Conservation (phyloP, 2,888 invertebrate genomes). For the Pterostichus niger region DNA sequence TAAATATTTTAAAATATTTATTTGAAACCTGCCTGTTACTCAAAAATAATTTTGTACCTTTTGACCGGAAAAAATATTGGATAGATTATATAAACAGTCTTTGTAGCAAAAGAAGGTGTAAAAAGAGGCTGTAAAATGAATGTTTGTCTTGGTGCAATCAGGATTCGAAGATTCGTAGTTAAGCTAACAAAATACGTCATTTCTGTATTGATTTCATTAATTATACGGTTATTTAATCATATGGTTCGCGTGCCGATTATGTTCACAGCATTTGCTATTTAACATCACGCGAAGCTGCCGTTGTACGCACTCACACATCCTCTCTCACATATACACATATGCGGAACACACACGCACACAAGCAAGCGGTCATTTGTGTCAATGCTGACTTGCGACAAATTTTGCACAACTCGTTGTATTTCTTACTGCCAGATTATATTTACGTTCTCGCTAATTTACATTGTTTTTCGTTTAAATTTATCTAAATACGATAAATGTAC, state of each 20-base stretch:
- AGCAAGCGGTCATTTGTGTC: slow-evolving; percentile 33
- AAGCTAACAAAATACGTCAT: slow-evolving; percentile 45
- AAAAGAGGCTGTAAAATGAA: too few species aligned
- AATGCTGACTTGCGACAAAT: slow-evolving; percentile 63
- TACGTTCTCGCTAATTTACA: slow-evolving; percentile 52
- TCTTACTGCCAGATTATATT: slow-evolving; percentile 55
- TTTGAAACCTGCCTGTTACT: too few species aligned
- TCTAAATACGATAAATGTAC: slow-evolving; percentile 37
- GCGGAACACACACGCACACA: slow-evolving; percentile 28
- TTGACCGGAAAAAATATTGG: too few species aligned
- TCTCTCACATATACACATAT: slow-evolving; percentile 24
- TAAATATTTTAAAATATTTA: too few species aligned
- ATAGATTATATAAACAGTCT: too few species aligned
- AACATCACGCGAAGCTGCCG: slow-evolving; percentile 45
- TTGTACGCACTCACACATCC: slow-evolving; percentile 54
- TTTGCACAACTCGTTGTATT: slow-evolving; percentile 55
- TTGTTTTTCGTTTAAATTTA: slow-evolving; percentile 63
- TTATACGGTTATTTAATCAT: slow-evolving; percentile 55
- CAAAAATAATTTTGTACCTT: too few species aligned
- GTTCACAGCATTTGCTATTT: slow-evolving; percentile 46
- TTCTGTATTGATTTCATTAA: slow-evolving; percentile 61
- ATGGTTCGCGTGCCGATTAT: slow-evolving; percentile 62
- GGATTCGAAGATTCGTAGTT: not conserved
- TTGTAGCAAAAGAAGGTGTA: too few species aligned
- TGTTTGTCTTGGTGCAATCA: not conserved